These are phyloP conservation scores for Ophion ellenae DNA, from an alignment of 2,888 invertebrate genomes.

Conservation along the genomic window DNA sequence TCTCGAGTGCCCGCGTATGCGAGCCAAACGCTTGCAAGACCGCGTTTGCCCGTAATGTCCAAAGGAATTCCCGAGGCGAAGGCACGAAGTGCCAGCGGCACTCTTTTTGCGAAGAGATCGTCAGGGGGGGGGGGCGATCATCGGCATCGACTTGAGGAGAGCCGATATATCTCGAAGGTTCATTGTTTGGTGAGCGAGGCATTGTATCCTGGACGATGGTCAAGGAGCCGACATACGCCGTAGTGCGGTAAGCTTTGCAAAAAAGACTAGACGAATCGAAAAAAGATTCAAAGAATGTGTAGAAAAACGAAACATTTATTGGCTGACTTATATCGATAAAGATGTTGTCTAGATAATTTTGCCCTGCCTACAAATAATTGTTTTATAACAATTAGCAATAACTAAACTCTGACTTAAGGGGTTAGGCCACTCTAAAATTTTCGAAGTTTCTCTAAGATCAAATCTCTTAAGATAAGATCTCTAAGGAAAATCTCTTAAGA, in stretches of 20 bases:
- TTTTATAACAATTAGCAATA: too few species aligned
- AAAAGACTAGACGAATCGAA: conserved; percentile 9
- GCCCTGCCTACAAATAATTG: too few species aligned
- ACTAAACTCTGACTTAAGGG: too few species aligned
- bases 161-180: conserved; percentile 42
- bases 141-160: conserved; percentile 50
- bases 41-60: conserved; percentile 62
- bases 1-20: conserved; percentile 69
- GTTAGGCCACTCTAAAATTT: too few species aligned
- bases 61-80: conserved; percentile 56
- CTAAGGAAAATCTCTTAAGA: too few species aligned
- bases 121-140: not conserved
- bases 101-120: conserved; percentile 39
- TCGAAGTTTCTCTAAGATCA: too few species aligned
- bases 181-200: conserved; percentile 54
- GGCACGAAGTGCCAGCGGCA: conserved; percentile 51
- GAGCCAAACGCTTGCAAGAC: conserved; percentile 41
- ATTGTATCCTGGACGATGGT: conserved; percentile 48
- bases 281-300: not conserved
- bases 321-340: not conserved
- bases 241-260: not conserved
- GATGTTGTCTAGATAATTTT: too few species aligned
- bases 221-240: conserved; percentile 25
- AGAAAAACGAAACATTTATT: not conserved
- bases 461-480: too few species aligned